Conservation (phyloP, 2,888 invertebrate species). For the Nomada goodeniana region DNA sequence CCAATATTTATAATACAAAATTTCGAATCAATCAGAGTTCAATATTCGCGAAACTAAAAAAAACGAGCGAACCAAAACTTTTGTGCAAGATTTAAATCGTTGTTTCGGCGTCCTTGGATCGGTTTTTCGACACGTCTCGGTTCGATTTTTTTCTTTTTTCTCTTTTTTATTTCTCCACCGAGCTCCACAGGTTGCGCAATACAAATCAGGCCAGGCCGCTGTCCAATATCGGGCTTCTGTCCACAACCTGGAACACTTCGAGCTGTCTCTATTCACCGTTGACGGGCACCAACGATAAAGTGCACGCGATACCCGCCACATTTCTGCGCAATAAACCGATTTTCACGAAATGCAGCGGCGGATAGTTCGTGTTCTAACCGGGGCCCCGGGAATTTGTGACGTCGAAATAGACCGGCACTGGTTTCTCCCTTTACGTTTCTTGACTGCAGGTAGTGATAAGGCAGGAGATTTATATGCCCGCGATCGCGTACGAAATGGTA, state of each 20-base stretch:
- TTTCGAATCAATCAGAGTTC: no score
- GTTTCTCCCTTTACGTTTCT: constrained; percentile 2
- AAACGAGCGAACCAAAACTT: no score
- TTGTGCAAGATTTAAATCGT: no score
- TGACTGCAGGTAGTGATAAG: neutral
- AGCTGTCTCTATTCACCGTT: constrained; percentile 61
- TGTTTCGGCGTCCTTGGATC: neutral
- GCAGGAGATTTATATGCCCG: constrained; percentile 15
- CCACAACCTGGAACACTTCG: constrained; percentile 37
- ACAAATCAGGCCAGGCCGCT: constrained; percentile 57
- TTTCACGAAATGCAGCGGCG: constrained; percentile 16
- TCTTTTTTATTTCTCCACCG: constrained; percentile 16
- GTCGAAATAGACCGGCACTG: neutral
- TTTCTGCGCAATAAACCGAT: constrained; percentile 30
- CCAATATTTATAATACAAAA: no score
- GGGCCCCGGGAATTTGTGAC: neutral
- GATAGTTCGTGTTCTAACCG: constrained; percentile 15
- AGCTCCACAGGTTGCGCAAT: constrained; percentile 63
- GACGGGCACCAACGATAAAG: constrained; percentile 54
- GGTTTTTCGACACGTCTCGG: neutral
- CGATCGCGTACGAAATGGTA: constrained; percentile 19
- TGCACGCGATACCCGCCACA: constrained; percentile 48
- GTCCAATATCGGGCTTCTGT: constrained; percentile 59
- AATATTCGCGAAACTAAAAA: no score
- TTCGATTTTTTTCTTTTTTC: constrained; percentile 9